Evolutionary conservation across 2,113 vertebrate species (phyloP).

Genomic region (Oryzias celebensis): DNA sequence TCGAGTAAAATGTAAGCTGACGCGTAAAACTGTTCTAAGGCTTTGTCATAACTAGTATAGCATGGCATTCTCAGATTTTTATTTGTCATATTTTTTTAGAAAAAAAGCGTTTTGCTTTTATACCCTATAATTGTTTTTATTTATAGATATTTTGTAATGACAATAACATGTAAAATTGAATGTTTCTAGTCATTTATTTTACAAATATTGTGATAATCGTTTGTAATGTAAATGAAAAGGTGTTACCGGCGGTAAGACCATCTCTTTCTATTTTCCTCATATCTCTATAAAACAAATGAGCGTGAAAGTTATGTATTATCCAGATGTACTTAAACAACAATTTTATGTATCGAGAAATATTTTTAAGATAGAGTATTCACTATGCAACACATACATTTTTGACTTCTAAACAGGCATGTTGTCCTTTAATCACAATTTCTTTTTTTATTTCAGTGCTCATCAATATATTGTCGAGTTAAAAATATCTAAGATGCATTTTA

Average conservation of each 20-base stretch:
- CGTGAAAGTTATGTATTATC: slow-evolving; percentile 23
- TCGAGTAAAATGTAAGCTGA: slow-evolving; percentile 65
- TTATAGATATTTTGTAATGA: slow-evolving; percentile 80
- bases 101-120: slow-evolving; percentile 68
- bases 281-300: slow-evolving; percentile 32
- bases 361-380: slow-evolving; percentile 55
- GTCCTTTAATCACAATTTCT: slow-evolving; percentile 43
- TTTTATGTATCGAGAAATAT: slow-evolving; percentile 37
- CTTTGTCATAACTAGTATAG: slow-evolving; percentile 57
- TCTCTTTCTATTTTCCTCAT: slow-evolving; percentile 60
- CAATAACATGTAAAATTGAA: slow-evolving; percentile 79
- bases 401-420: slow-evolving; percentile 38
- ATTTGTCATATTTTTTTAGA: slow-evolving; percentile 72
- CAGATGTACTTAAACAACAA: slow-evolving; percentile 42
- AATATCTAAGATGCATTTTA: slow-evolving; percentile 27
- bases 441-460: slow-evolving; percentile 35
- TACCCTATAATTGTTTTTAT: slow-evolving; percentile 74
- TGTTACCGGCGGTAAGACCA: slow-evolving; percentile 54
- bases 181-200: slow-evolving; percentile 75
- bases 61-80: slow-evolving; percentile 64
- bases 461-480: too few species aligned
- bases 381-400: slow-evolving; percentile 27
- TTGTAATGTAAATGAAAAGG: slow-evolving; percentile 60
- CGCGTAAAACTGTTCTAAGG: slow-evolving; percentile 60
- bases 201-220: slow-evolving; percentile 63